Base-by-base conservation (phyloP, 2,888 invertebrate species). In the Caenorhabditis parvicauda region DNA sequence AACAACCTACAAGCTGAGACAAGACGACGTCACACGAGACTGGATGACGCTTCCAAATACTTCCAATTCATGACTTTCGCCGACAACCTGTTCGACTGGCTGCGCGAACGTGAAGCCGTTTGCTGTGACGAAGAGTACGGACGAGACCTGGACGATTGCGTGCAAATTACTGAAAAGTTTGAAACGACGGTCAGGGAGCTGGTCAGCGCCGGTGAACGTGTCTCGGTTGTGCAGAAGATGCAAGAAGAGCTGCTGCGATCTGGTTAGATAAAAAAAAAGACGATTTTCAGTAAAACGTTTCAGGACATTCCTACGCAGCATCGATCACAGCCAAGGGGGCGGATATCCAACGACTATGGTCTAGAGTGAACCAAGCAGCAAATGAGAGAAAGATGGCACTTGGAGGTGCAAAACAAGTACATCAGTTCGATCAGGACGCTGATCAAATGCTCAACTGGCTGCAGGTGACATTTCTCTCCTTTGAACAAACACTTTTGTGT, bases 101-200 rank as follows among this genome's bases (percentile, higher is more conserved):
- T 96, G 75, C 87, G 88, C 28, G 94, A 94, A 81, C 75, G 76
- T 38, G 70, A 72, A 41, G 57, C 59, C 50, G 61, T 54, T 25
- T 93, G 94, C 0, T 90, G 91, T 14, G 91, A 92, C 25, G 95
- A 96, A 83, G 96, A 96, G 83, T 96, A 95, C 81, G 98, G 98
- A 0, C 87, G 90, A 52, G 96, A 98, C 81, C 90, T 96, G 6
- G 96, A 96, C 80, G 96, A 98, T 80, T 94, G 96, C 0, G 93
- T 94, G 80, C 55, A 58, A 42, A 58, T 72, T 7, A 67, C 64
- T 24, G 72, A 72, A 39, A 59, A 60, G 47, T 70, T 72, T 41
- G 72, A 72, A 21, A 60, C 68, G 0, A 70, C 70, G 4, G 86
- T 91, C 39, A 88, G 89, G 2, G 91, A 91, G 68, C 83, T 96